These are phyloP conservation scores for Macropus fuliginosus DNA, from an alignment of 2,797 vertebrate species.

Conservation along the genomic window DNA sequence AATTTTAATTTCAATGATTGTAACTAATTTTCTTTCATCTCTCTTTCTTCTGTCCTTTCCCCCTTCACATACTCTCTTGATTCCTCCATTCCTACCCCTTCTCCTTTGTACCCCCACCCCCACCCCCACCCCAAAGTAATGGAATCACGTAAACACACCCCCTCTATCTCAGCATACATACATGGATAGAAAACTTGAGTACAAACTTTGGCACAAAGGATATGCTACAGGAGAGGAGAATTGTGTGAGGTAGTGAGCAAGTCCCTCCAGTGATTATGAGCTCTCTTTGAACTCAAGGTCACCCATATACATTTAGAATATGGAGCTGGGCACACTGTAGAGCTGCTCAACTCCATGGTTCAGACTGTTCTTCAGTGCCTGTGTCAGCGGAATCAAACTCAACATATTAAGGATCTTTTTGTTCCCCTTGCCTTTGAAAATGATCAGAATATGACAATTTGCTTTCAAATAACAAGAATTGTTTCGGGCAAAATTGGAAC, in stretches of 20 bases:
- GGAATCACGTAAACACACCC: not conserved
- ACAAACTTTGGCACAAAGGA: not conserved
- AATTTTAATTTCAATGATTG: not conserved
- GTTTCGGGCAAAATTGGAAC: not conserved
- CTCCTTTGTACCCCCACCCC: not conserved
- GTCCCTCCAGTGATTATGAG: not conserved
- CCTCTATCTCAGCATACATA: not conserved
- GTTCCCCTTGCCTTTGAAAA: not conserved
- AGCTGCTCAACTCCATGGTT: not conserved
- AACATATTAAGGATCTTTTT: slow-evolving; percentile 3
- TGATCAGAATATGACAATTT: not conserved
- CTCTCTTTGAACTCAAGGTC: not conserved
- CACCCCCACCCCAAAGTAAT: not conserved
- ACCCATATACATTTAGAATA: not conserved
- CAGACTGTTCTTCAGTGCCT: not conserved
- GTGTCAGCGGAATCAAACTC: fast-evolving
- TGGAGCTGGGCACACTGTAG: not conserved
- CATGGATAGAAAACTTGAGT: not conserved
- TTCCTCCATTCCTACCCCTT: not conserved
- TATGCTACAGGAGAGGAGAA: not conserved
- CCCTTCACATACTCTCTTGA: not conserved
- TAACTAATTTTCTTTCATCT: not conserved
- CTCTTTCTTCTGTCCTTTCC: not conserved
- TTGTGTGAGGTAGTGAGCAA: not conserved
- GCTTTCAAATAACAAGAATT: not conserved